phyloP scores from a whole-genome alignment of 2,113 vertebrate species.

The Tragelaphus strepsiceros region DNA sequence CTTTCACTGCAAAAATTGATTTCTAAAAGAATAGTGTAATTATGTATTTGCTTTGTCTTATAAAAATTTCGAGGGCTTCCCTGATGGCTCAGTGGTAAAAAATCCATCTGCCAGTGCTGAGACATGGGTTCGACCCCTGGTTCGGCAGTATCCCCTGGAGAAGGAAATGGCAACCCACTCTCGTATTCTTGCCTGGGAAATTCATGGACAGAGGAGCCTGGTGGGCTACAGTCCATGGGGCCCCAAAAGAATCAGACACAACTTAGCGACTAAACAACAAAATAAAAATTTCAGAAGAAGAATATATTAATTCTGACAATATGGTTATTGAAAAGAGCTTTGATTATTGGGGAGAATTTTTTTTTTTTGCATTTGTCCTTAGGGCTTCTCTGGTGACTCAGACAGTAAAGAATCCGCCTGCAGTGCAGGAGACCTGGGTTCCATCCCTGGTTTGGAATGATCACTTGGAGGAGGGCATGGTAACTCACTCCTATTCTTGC shows the following conservation, averaged over 20 bases:
- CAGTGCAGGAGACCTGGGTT: not conserved
- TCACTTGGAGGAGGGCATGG: not conserved
- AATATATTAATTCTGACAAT: not conserved
- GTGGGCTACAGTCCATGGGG: not conserved
- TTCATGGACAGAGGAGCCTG: not conserved
- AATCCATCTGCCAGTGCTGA: not conserved
- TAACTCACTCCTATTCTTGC: not conserved
- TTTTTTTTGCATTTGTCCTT: not conserved
- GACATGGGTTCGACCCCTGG: fast-evolving
- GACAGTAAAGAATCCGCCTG: not conserved
- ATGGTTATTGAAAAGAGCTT: not conserved
- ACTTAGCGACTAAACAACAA: not conserved
- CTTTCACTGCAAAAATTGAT: not conserved
- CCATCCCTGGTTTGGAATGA: not conserved
- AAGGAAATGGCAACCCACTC: not conserved
- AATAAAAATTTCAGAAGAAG: not conserved
- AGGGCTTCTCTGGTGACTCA: not conserved
- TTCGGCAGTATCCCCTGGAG: not conserved
- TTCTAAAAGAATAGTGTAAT: not conserved
- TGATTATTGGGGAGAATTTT: not conserved
- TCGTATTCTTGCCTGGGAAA: not conserved
- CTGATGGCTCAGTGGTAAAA: not conserved
- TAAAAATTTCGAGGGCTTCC: not conserved
- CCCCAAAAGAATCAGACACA: not conserved
- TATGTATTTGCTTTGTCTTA: not conserved